Base-by-base conservation (phyloP, 2,113 vertebrate genomes). In the Synchiropus splendidus region DNA sequence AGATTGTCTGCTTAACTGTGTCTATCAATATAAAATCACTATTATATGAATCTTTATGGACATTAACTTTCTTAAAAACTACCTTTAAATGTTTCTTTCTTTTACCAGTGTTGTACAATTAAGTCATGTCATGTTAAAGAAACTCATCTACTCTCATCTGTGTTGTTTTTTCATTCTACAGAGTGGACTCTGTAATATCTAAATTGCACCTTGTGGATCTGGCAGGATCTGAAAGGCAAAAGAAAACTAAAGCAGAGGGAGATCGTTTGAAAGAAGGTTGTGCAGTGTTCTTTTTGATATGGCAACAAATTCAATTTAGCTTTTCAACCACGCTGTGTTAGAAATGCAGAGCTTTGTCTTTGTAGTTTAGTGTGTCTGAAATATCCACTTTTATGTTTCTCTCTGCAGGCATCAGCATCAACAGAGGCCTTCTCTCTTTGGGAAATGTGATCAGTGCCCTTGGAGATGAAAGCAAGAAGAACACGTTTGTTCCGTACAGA, bases 401-500 rank as follows among this genome's bases (percentile, higher is more conserved):
- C 12, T 65, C 45, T 45, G 32, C 32, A 98, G 94, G 94, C 36
- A 98, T 98, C 85, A 97, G 88, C 78, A 98, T 98, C 59, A 98
- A 98, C 78, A 85, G 87, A 35, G 93, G 95, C 2, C 88, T 98
- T 49, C 83, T 98, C 18, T 89, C 85, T 59, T 69, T 98, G 81
- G 95, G 94, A 12, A 98, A 98, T 27, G 94, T 98, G 30, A 98
- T 98, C 70, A 97, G 95, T 47, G 94, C 95, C n/a, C 85, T 98
- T 16, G 94, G 94, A 11, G 95, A 98, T 38, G 95, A 98, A 42
- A 86, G 79, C 17, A 97, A 93, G 65, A 95, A 90, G 58, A 85
- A 83, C 6, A 69, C 71, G 0, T 94, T 93, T 85, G 90, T 98
- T 27, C 93, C 93, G n/a, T 98, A 99, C 76, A 88, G 95, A 78